Conservation (phyloP, 2,113 vertebrate genomes). For the Melanocharis versteri region DNA sequence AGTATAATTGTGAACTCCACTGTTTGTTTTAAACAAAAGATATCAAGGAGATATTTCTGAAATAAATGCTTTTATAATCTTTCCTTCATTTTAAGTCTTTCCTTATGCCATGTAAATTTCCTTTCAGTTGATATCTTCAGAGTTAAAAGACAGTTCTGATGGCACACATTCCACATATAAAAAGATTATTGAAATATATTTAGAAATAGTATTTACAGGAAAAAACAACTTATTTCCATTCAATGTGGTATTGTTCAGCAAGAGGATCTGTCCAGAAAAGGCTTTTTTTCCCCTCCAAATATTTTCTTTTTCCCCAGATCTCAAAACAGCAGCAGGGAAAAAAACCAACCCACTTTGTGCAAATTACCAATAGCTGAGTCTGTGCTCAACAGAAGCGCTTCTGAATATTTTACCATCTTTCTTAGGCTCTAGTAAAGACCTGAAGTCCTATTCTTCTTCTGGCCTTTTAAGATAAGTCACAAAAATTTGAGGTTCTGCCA, state of each 20-base stretch:
- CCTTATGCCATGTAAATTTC: not conserved
- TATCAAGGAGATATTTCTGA: not conserved
- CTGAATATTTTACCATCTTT: not conserved
- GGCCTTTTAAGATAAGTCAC: not conserved
- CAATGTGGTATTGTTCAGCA: not conserved
- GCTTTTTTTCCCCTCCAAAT: not conserved
- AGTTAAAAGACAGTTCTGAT: not conserved
- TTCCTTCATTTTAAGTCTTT: not conserved
- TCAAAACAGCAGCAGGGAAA: not conserved
- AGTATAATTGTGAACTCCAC: not conserved
- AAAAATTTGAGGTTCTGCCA: not conserved
- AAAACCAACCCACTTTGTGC: rapidly evolving
- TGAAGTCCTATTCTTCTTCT: not conserved
- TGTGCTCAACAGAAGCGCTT: not conserved
- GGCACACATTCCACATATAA: not conserved
- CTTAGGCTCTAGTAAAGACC: not conserved
- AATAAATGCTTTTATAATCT: not conserved
- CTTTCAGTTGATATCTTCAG: not conserved
- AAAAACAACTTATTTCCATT: not conserved
- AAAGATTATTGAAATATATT: not conserved
- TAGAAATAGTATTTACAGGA: not conserved
- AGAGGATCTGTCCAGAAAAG: not conserved
- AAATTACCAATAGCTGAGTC: not conserved
- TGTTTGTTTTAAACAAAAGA: not conserved
- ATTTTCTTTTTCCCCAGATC: too few species aligned